Evolutionary conservation across 2,797 vertebrate species (phyloP).

Genomic region (Picus viridis): DNA sequence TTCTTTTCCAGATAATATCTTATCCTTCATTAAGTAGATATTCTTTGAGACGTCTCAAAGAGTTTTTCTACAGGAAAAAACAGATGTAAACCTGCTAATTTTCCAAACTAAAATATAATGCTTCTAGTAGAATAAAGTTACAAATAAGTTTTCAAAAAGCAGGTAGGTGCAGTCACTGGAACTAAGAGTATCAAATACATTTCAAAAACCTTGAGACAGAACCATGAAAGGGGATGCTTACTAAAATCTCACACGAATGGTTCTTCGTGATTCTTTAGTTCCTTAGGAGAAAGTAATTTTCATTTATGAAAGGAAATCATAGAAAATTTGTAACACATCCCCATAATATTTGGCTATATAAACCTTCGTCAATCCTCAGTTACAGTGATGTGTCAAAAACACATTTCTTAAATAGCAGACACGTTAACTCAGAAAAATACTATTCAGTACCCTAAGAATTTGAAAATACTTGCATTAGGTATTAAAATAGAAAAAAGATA

Average conservation of each 20-base stretch:
- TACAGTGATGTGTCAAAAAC: fast-evolving
- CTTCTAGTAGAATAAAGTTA: not conserved
- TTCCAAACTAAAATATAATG: not conserved
- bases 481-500: not conserved
- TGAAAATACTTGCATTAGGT: not conserved
- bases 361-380: not conserved
- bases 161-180: not conserved
- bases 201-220: not conserved
- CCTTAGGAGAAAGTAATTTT: constrained; percentile 2
- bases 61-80: not conserved
- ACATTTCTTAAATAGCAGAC: not conserved
- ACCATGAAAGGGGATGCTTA: not conserved
- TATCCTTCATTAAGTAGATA: not conserved
- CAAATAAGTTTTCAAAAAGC: not conserved
- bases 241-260: not conserved
- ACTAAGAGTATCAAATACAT: not conserved
- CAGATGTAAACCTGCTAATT: not conserved
- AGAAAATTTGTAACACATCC: not conserved
- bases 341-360: not conserved
- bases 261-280: not conserved
- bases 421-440: not conserved
- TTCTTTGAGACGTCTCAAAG: not conserved
- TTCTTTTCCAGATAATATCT: not conserved
- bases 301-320: constrained; percentile 14
- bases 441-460: not conserved